Base-by-base conservation (phyloP, 2,113 vertebrate genomes). In the Erpornis zantholeuca region DNA sequence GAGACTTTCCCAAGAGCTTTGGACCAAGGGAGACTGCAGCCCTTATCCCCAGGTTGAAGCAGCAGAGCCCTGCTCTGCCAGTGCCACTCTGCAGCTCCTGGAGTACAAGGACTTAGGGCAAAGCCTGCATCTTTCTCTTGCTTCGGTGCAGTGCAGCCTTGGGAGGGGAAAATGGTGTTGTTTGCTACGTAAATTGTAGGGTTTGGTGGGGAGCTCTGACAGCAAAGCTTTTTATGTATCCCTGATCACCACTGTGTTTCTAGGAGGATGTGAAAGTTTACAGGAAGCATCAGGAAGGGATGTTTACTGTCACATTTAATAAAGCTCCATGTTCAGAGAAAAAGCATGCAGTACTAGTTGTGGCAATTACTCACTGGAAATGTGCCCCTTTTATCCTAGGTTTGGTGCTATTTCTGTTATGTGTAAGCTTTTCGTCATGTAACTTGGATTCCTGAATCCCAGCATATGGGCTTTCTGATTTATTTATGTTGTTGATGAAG, bases 401-500 rank as follows among this genome's bases (percentile, higher is more conserved):
- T 12, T 90, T 75, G 86, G 61, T 90, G 59, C 70, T 96, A 68
- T 89, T 92, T 86, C 64, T 70, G 72, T 50, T 81, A 36, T 14
- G 56, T 73, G 56, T 86, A 42, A 94, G 61, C 11, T 92, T 88
- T 69, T 57, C 2, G 0, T 80, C 70, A 77, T 25, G 45, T 77
- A 91, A 85, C 78, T 90, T 85, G 82, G 57, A 90, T 92, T 94
- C 47, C 71, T 88, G 72, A 86, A 87, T 92, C 86, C 87, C 61
- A 89, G 61, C 91, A 91, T 94, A 96, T 94, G 89, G 95, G 36
- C 73, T 89, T 90, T 84, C 92, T 94, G 86, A 82, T 94, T 96
- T 97, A 96, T 96, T 96, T 91, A 96, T 96, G 81, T 76, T 92
- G 80, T 78, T 92, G 89, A 65, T 91, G 89, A 45, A 76, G 69